Evolutionary conservation across 2,113 vertebrate species (phyloP).

Genomic region (Sinosuthora webbiana): DNA sequence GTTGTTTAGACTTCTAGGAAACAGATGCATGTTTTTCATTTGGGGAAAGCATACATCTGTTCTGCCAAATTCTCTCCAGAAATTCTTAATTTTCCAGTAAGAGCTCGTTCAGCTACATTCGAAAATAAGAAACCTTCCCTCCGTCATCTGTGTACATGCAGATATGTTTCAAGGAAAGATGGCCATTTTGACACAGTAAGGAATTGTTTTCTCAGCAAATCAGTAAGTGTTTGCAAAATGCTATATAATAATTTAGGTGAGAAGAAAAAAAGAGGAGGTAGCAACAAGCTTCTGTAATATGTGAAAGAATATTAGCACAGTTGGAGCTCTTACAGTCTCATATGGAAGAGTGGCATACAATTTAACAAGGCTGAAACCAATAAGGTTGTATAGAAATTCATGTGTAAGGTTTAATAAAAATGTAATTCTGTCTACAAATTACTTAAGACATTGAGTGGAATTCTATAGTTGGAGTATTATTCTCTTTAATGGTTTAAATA

Average conservation of each 20-base stretch:
- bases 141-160: neutral
- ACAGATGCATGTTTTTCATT: slow-evolving; percentile 69
- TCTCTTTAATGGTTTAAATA: neutral
- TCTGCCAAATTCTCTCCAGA: slow-evolving; percentile 65
- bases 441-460: neutral
- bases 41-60: slow-evolving; percentile 69
- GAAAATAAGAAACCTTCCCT: slow-evolving; percentile 38
- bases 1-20: slow-evolving; percentile 76
- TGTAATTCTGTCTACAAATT: neutral
- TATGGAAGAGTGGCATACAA: neutral
- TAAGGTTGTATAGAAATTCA: neutral
- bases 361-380: slow-evolving; percentile 3
- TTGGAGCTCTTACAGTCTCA: slow-evolving; percentile 6
- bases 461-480: neutral
- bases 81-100: slow-evolving; percentile 61
- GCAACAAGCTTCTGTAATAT: slow-evolving; percentile 18
- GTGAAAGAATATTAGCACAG: neutral
- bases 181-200: neutral
- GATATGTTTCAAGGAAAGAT: neutral
- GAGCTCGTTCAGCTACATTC: slow-evolving; percentile 34
- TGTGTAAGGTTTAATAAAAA: neutral
- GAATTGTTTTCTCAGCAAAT: slow-evolving; percentile 53
- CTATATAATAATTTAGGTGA: slow-evolving; percentile 45
- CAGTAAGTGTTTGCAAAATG: slow-evolving; percentile 25
- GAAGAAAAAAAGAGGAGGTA: slow-evolving; percentile 5